Conservation (phyloP, 2,888 invertebrate species). For the Aproaerema taeniolella region DNA sequence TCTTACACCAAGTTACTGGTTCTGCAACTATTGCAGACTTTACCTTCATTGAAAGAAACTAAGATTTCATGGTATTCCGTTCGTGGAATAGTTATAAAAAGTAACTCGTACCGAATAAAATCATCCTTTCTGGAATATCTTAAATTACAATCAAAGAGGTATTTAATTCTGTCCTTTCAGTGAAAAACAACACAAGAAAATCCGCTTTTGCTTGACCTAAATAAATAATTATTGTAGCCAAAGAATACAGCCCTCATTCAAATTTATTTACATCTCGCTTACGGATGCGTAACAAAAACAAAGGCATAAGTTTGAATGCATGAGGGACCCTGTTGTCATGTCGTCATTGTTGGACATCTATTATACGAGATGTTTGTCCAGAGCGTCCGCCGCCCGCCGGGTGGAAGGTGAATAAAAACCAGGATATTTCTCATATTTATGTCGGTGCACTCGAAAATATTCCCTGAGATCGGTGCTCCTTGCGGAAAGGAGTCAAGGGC, state of each 20-base stretch:
- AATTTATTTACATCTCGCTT: constrained; percentile 11
- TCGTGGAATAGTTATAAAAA: no score
- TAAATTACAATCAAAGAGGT: no score
- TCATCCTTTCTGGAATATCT: no score
- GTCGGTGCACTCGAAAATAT: constrained; percentile 73
- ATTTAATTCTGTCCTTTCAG: no score
- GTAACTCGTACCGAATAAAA: no score
- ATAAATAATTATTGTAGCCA: constrained; percentile 11
- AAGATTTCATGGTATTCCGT: no score
- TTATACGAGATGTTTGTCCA: constrained; percentile 58
- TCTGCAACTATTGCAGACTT: no score
- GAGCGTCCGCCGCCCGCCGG: constrained; percentile 25
- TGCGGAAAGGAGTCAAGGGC: constrained; percentile 37
- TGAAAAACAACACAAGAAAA: no score
- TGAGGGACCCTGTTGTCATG: constrained; percentile 50
- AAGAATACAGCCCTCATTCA: constrained; percentile 10
- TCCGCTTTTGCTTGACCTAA: no score
- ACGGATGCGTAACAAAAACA: constrained; percentile 19
- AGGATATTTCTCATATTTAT: constrained; percentile 75
- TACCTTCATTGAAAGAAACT: no score
- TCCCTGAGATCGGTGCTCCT: constrained; percentile 53
- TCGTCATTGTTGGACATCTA: constrained; percentile 61
- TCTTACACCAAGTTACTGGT: no score
- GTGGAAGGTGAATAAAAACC: constrained; percentile 66
- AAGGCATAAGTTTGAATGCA: constrained; percentile 26